phyloP scores from a whole-genome alignment of 2,888 invertebrate genomes.

The Erebia palarica region DNA sequence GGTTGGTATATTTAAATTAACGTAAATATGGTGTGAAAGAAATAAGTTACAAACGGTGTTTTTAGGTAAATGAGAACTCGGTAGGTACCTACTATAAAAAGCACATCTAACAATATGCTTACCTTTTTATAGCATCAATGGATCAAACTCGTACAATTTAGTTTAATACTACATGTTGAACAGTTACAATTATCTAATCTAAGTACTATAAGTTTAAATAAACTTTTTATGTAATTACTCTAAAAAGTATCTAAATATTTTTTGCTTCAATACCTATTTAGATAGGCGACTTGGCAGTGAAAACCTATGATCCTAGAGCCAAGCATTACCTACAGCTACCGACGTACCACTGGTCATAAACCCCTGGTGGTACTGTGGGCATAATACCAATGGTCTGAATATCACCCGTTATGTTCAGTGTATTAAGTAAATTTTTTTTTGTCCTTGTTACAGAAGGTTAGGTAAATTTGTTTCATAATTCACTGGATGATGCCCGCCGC shows the following conservation, averaged over 20 bases:
- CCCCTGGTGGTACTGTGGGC: too few species aligned
- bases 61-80: background rate
- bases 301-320: too few species aligned
- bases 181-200: background rate
- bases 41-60: background rate
- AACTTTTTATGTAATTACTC: background rate
- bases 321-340: too few species aligned
- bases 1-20: background rate
- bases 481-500: too few species aligned
- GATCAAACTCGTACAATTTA: background rate
- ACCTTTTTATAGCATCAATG: background rate
- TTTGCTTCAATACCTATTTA: background rate
- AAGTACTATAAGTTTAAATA: background rate
- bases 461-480: too few species aligned
- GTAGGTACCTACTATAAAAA: background rate
- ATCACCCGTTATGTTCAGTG: too few species aligned
- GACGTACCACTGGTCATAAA: too few species aligned
- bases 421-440: too few species aligned
- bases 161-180: background rate
- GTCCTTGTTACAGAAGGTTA: too few species aligned
- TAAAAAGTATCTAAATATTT: constrained; percentile 2
- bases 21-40: background rate
- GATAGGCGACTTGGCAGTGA: too few species aligned
- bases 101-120: constrained; percentile 9
- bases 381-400: too few species aligned